Conservation (phyloP, 1,140 invertebrate genomes). For the Pseudobourletiella spinata region DNA sequence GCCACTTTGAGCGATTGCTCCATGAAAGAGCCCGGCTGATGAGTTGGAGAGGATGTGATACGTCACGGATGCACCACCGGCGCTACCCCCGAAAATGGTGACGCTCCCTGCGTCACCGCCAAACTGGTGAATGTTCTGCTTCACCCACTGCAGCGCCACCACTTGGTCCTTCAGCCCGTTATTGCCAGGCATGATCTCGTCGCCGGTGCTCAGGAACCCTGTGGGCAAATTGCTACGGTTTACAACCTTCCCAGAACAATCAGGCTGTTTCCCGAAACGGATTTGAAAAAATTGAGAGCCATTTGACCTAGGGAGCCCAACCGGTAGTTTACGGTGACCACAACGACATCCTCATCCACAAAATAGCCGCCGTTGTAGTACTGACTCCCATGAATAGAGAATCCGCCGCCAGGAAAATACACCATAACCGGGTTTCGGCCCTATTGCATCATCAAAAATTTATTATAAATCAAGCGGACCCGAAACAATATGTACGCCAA, state of each 20-base stretch:
- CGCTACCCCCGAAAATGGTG: not conserved
- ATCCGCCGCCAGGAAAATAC: not conserved
- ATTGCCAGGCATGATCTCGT: conserved; percentile 38
- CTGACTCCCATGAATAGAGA: not conserved
- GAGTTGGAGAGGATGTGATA: not conserved
- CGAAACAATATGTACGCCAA: no score
- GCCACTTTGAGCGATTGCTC: conserved; percentile 10
- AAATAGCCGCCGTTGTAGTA: not conserved
- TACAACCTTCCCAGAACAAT: no score
- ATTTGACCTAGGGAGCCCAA: not conserved
- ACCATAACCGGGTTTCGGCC: not conserved
- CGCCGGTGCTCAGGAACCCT: conserved; percentile 40
- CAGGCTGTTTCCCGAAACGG: not conserved
- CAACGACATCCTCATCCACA: not conserved
- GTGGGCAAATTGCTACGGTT: no score
- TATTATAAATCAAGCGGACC: not conserved
- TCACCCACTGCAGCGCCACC: conserved; percentile 47
- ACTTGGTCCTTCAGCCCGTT: conserved; percentile 50
- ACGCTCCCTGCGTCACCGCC: not conserved
- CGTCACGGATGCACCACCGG: not conserved
- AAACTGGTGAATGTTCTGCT: conserved; percentile 44
- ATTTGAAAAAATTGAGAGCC: not conserved
- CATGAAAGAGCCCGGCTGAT: not conserved
- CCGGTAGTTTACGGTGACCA: not conserved
- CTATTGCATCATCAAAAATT: not conserved